These are phyloP conservation scores for Gadus chalcogrammus DNA, from an alignment of 2,113 vertebrate species.

Conservation along the genomic window DNA sequence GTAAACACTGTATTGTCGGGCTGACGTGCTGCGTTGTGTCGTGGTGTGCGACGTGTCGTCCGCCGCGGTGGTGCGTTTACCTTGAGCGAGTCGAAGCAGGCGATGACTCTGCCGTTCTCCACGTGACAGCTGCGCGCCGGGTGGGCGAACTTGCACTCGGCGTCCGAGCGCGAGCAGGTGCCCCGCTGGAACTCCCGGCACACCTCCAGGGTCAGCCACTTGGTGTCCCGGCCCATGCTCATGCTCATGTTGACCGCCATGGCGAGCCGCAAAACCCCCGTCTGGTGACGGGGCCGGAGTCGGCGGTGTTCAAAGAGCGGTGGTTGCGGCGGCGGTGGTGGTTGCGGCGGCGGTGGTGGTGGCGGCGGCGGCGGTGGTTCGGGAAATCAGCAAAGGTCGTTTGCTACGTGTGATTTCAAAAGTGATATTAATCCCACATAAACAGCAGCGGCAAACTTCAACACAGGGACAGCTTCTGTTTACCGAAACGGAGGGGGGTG, in stretches of 20 bases:
- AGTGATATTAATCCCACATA: conserved; percentile 27
- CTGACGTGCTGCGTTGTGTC: not conserved
- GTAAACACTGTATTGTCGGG: not conserved
- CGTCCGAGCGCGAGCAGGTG: conserved; percentile 91
- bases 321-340: too few species aligned
- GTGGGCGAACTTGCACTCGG: conserved; percentile 98
- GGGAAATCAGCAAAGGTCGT: too few species aligned
- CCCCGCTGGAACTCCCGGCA: conserved; percentile 98
- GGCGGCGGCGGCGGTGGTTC: too few species aligned
- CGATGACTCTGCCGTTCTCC: conserved; percentile 97
- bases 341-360: too few species aligned
- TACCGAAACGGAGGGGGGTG: conserved; percentile 28
- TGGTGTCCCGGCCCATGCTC: conserved; percentile 93
- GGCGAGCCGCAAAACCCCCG: conserved; percentile 37
- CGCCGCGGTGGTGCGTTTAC: conserved; percentile 69
- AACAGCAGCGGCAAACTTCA: not conserved
- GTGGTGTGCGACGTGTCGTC: not conserved
- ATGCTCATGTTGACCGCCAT: conserved; percentile 90
- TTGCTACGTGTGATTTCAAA: too few species aligned
- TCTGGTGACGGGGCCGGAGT: conserved; percentile 28
- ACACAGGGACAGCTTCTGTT: conserved; percentile 22
- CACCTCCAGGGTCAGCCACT: conserved; percentile 99
- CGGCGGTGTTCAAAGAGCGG: not conserved
- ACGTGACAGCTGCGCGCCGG: conserved; percentile 95
- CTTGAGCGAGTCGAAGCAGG: conserved; percentile 99